These are phyloP conservation scores for Nasua narica DNA, from an alignment of 2,797 vertebrate species.

Conservation along the genomic window DNA sequence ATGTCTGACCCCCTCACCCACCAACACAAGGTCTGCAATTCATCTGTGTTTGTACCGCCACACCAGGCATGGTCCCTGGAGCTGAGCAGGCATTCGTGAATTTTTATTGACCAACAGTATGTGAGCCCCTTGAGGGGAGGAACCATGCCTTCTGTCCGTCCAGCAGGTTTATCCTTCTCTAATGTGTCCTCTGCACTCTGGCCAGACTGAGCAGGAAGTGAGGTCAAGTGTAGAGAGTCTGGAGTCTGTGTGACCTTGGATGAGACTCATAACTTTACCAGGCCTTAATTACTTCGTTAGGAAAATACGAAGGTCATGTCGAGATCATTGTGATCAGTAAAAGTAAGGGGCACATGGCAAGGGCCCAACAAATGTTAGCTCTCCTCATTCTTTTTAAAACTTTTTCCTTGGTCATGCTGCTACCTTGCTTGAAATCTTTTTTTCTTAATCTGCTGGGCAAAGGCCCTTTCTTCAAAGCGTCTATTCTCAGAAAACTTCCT, in stretches of 20 bases:
- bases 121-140: accelerated
- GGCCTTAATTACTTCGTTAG: neutral
- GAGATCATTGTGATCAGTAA: accelerated
- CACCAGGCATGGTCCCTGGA: accelerated
- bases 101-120: neutral
- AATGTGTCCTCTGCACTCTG: neutral
- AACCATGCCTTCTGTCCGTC: no score
- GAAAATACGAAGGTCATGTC: neutral
- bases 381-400: neutral
- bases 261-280: neutral
- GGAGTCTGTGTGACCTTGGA: accelerated
- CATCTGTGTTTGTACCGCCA: neutral
- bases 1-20: no score
- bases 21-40: no score
- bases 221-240: neutral
- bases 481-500: neutral
- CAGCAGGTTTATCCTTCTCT: neutral
- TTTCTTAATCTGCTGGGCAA: neutral
- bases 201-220: neutral
- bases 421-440: neutral
- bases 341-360: no score
- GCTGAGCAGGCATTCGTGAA: no score
- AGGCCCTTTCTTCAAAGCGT: neutral
- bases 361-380: neutral
- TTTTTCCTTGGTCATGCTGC: accelerated